phyloP scores from a whole-genome alignment of 1,140 invertebrate genomes.

The Neodiprion virginianus region DNA sequence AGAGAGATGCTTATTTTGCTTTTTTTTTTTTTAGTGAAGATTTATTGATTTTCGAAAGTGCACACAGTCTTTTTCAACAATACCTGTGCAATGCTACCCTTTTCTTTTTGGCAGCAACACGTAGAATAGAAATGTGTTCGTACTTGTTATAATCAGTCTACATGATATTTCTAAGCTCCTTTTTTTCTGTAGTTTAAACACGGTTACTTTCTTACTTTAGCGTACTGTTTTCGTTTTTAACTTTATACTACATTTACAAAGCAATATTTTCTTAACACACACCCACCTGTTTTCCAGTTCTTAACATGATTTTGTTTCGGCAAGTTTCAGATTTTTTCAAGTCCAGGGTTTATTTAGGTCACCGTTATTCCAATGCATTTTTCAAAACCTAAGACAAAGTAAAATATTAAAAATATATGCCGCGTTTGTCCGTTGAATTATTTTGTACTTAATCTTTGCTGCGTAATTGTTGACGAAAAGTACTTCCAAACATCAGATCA shows the following conservation, averaged over 20 bases:
- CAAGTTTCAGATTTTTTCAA: background rate
- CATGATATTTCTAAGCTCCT: constrained; percentile 51
- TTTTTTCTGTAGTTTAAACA: constrained; percentile 50
- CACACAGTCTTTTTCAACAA: background rate
- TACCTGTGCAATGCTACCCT: constrained; percentile 43
- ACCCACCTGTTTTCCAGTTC: background rate
- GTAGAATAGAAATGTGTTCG: constrained; percentile 55
- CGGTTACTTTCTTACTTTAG: constrained; percentile 50
- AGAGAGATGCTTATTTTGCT: constrained; percentile 21
- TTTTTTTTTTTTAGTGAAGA: constrained; percentile 12
- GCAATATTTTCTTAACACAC: constrained; percentile 18
- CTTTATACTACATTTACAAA: constrained; percentile 49
- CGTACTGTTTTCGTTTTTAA: constrained; percentile 55
- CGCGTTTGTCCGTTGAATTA: background rate
- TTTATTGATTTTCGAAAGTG: background rate
- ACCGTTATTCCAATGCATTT: background rate
- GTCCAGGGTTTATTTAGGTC: background rate
- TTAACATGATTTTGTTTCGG: background rate
- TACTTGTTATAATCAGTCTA: constrained; percentile 54
- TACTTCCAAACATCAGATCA: background rate
- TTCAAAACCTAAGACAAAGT: background rate
- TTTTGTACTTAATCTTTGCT: background rate
- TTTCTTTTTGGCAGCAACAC: constrained; percentile 45
- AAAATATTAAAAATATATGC: background rate
- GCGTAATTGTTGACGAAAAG: background rate